phyloP scores from a whole-genome alignment of 2,888 invertebrate species.

The Willowsia nigromaculata region DNA sequence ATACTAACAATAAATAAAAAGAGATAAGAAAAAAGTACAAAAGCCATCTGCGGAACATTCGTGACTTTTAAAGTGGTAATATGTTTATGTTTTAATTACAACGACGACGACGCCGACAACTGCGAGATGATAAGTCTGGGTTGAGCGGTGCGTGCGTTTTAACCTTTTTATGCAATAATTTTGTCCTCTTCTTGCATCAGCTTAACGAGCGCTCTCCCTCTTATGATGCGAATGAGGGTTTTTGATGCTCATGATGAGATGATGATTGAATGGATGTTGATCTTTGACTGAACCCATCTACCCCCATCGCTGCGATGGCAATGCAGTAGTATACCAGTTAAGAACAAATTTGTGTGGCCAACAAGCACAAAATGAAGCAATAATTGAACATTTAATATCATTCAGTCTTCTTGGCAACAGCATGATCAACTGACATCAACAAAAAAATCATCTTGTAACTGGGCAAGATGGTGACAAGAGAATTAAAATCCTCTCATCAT shows the following conservation, averaged over 20 bases:
- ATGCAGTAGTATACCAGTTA: not conserved
- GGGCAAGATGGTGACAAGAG: not conserved
- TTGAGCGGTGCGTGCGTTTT: not conserved
- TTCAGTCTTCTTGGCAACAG: conserved; percentile 11
- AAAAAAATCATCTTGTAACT: conserved; percentile 8
- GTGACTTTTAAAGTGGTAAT: not conserved
- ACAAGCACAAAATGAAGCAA: not conserved
- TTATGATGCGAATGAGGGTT: not conserved
- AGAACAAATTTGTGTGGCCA: not conserved
- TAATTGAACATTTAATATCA: conserved; percentile 19
- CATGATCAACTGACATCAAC: conserved; percentile 2
- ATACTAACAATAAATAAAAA: not conserved
- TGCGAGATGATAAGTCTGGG: too few species aligned
- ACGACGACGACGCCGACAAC: not conserved
- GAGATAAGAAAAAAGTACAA: not conserved
- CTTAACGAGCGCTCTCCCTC: not conserved
- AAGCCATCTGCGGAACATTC: conserved; percentile 7
- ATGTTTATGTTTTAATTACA: conserved; percentile 31
- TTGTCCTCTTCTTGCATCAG: not conserved
- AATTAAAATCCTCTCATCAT: not conserved
- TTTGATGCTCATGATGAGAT: not conserved
- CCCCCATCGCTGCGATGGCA: not conserved
- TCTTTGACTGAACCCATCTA: conserved; percentile 27
- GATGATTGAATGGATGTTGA: conserved; percentile 19
- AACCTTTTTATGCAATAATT: conserved; percentile 19